Percentiles rank a stretch among this genome's conserved stretches.
These are phyloP conservation scores for Sarcophaga variegata DNA, from an alignment of 2,888 invertebrate genomes.

Conservation along the genomic window DNA sequence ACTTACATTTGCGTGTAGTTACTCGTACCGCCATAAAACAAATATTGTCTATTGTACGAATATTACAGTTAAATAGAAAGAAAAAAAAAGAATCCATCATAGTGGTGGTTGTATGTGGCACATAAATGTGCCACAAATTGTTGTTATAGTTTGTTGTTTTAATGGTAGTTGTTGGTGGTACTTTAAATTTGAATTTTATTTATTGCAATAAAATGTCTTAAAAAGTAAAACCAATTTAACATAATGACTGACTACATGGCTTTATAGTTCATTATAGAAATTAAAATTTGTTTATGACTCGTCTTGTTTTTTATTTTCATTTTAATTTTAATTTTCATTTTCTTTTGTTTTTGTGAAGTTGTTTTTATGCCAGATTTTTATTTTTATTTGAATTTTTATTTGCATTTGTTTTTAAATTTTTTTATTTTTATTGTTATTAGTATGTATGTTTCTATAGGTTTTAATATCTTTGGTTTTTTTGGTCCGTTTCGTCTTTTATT, in stretches of 20 bases:
- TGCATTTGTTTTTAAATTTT: constrained; percentile 11
- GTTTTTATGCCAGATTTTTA: neutral
- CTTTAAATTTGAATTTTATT: constrained; percentile 16
- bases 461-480: constrained; percentile 5
- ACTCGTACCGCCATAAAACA: constrained; percentile 8
- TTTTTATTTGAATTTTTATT: constrained; percentile 1
- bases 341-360: neutral
- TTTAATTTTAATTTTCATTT: neutral
- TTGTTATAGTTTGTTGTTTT: constrained; percentile 40
- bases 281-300: constrained; percentile 56
- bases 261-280: constrained; percentile 58
- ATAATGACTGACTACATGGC: constrained; percentile 62
- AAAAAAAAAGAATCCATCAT: too few species aligned
- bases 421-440: neutral
- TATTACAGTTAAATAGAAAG: neutral
- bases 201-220: constrained; percentile 36
- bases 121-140: constrained; percentile 25
- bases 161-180: neutral
- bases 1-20: constrained; percentile 24
- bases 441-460: neutral
- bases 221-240: constrained; percentile 54
- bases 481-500: neutral
- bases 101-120: neutral
- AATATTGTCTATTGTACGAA: neutral
- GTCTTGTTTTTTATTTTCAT: neutral